Evolutionary conservation across 2,888 invertebrate genomes (phyloP).

Genomic region (Cryptus armator): DNA sequence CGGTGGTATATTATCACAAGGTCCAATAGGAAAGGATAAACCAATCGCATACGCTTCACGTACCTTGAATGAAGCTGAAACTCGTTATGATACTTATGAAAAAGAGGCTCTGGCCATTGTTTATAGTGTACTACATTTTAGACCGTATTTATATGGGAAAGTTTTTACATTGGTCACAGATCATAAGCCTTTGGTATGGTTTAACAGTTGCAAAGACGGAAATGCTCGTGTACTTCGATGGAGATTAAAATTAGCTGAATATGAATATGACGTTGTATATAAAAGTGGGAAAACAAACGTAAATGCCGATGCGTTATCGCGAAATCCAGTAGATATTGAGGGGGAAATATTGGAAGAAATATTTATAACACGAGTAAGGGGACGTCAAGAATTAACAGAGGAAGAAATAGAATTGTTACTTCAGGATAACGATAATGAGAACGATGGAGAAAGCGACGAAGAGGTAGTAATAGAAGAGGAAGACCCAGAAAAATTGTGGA

Average conservation of each 20-base stretch:
- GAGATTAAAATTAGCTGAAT: slow-evolving; percentile 76
- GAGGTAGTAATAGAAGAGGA: neutral
- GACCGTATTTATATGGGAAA: too few species aligned
- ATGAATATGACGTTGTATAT: slow-evolving; percentile 70
- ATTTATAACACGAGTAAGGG: neutral
- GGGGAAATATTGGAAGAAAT: slow-evolving; percentile 31
- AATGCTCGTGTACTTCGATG: slow-evolving; percentile 74
- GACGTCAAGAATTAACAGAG: neutral
- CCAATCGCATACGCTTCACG: neutral
- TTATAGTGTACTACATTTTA: too few species aligned
- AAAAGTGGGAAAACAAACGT: too few species aligned
- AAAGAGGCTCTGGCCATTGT: slow-evolving; percentile 65
- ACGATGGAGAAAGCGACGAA: neutral
- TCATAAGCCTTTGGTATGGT: slow-evolving; percentile 71
- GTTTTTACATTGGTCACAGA: slow-evolving; percentile 74
- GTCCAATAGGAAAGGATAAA: neutral
- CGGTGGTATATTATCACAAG: neutral
- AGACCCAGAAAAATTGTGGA: neutral
- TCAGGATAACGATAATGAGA: neutral
- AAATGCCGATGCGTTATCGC: neutral
- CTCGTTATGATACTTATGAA: neutral
- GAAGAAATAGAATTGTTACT: neutral
- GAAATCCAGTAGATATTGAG: slow-evolving; percentile 26
- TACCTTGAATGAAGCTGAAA: neutral
- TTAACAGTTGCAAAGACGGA: too few species aligned